Base-by-base conservation (phyloP, 2,113 vertebrate genomes). In the Heterochromis multidens region DNA sequence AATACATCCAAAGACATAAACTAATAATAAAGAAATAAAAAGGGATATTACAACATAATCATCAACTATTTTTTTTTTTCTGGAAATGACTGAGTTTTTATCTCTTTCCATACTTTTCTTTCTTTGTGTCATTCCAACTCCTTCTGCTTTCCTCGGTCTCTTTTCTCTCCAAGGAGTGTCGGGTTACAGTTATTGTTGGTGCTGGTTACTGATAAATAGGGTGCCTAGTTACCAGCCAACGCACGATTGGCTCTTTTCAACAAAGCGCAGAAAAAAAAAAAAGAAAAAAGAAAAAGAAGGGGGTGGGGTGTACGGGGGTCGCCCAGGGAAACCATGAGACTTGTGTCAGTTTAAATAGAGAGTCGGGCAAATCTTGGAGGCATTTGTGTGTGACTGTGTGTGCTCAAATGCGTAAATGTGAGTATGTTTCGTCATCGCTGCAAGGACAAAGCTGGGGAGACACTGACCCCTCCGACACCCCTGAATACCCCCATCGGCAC, bases 121-220 rank as follows among this genome's bases (percentile, higher is more conserved):
- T 82, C 52, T 43, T 25, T 6, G 5, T 79, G 77, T 89, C 80
- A 52, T 80, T 92, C 88, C 77, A 83, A 33, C 80, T 88, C 87
- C 76, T 59, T 79, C 63, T 72, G 65, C 86, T 88, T 90, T 82
- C 70, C 77, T 88, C 61, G 5, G 7, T 80, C 79, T 88, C 76
- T 61, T 52, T n/a, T 84, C 82, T 85, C 91, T 94, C 90, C 61
- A 83, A 87, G 87, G 88, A 76, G 95, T 94, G 91, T 95, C 89
- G 29, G 92, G 89, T 95, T 94, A 80, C 94, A 90, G 74, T 94
- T 93, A 94, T 95, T 95, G 95, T 95, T 90, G 91, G 91, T 90
- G 83, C 92, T 90, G 89, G 95, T 94, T 92, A 95, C 95, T 93
- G 95, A 95, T 95, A 95, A 95, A 95, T 94, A 95, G 94, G 94